Base-by-base conservation (phyloP, 2,888 invertebrate species). In the Pseudoips prasinana region DNA sequence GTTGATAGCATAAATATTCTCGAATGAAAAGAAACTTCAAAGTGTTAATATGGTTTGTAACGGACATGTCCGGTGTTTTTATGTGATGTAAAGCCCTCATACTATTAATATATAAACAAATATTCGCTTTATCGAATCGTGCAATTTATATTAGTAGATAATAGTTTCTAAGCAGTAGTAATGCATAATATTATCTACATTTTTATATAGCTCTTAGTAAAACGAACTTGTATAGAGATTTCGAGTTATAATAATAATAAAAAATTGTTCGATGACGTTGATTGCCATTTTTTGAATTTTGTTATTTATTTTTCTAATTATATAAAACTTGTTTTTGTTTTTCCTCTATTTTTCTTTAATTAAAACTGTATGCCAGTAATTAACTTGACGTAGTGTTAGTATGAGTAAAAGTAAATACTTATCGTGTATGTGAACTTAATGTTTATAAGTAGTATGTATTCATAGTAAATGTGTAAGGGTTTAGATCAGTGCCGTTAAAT, bases 221-320 rank as follows among this genome's bases (percentile, higher is more conserved):
- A 59, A 48, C 46, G 39, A 56, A 71, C 61, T 67, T 79, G 77
- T 79, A 78, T 71, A 77, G 70, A 69, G 54, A 49, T 46, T 46
- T 44, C 37, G 44, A 50, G 31, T 54, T 49, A 50, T 52, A 34
- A 30, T 50, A 20, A 20, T 20, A 20, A 20, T n/a, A 20, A 7
- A 43, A 49, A 55, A 44, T 37, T 40, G 46, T 53, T 54, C 53
- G 35, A 34, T 31, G 33, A 54, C 57, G 59, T 75, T 77, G 60
- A 69, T 75, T 76, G 81, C 76, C 77, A 77, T 80, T 75, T 58
- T 59, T 66, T 65, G 60, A 66, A 64, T 72, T 77, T 81, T 83
- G 85, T 85, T 87, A 86, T 83, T 84, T 87, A 86, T 84, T 86
- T 81, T 86, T 86, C 71, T 81, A 81, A 78, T 75, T 75, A 68